Base-by-base conservation (phyloP, 2,888 invertebrate genomes). In the Cosmorhoe ocellata region DNA sequence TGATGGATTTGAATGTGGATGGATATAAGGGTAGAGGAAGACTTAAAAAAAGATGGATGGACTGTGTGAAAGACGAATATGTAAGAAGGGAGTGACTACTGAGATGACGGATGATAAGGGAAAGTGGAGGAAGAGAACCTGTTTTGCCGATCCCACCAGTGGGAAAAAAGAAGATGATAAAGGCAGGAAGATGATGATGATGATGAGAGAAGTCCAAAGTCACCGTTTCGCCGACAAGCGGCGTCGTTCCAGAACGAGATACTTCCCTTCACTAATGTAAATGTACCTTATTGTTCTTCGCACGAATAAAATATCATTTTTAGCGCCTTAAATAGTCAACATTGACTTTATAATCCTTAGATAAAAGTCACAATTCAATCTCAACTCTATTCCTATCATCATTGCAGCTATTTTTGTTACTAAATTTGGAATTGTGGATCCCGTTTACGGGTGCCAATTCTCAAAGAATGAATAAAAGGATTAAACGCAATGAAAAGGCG, bases 401-500 rank as follows among this genome's bases (percentile, higher is more conserved):
- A 18, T 44, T 36, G 22, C 13, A 28, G 11, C 10, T 0, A 11
- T 26, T 52, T 49, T 47, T 3, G 13, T 6, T 30, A 18, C 24
- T 14, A 18, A 18, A 18, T 18, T 18, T 18, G 18, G 58, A 41
- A 18, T 50, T 56, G 56, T 58, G 54, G 61, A 66, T 63, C 59
- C 32, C 24, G 44, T 40, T 24, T 22, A 51, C 68, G 64, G 54
- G 65, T 65, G 59, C 64, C 63, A 59, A 60, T 64, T 66, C 58
- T 59, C 53, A 59, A 60, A 61, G 53, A 37, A 46, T 76, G 72
- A 78, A 81, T 76, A 66, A 78, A 78, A 77, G 86, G 86, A 87
- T 87, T 87, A 82, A 74, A 69, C 70, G 66, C 67, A 77, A 55
- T 81, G 75, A 82, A 78, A 79, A 80, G 79, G 69, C 65, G 59